A percentile compares a stretch with the other conserved stretches of the same genome.
phyloP scores from a whole-genome alignment of 2,888 invertebrate genomes.

The Synanthedon myopaeformis region DNA sequence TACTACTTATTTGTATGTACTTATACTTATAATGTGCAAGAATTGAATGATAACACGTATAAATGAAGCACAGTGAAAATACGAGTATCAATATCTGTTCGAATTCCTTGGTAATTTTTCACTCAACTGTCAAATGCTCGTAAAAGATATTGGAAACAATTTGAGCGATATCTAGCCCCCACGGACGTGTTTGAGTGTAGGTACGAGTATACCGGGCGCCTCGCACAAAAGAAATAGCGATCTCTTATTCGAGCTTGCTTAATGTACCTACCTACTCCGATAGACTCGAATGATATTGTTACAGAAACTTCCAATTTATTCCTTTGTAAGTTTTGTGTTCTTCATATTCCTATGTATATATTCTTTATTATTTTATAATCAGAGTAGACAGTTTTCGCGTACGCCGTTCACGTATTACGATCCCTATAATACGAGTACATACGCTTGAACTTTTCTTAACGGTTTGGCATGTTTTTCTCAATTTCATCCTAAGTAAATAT shows the following conservation, averaged over 20 bases:
- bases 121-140: conserved; percentile 55
- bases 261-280: conserved; percentile 9
- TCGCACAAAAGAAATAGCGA: conserved; percentile 30
- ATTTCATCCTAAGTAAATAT: conserved; percentile 27
- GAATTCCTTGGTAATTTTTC: conserved; percentile 49
- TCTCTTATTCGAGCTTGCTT: conserved; percentile 21
- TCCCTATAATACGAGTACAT: conserved; percentile 3
- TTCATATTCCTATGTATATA: conserved; percentile 1
- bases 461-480: conserved; percentile 12
- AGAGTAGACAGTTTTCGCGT: conserved; percentile 1
- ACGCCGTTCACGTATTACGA: conserved; percentile 2
- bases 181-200: conserved; percentile 25
- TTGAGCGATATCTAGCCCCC: conserved; percentile 50
- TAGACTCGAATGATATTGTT: conserved; percentile 16
- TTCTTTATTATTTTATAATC: conserved; percentile 1
- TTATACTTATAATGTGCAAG: not conserved
- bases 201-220: conserved; percentile 13
- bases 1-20: too few relatives aligned
- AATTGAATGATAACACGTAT: conserved; percentile 4
- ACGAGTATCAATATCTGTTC: conserved; percentile 30
- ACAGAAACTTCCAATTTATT: conserved; percentile 17
- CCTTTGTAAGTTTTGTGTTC: not conserved
- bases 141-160: conserved; percentile 65
- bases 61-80: conserved; percentile 36
- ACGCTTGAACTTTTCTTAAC: conserved; percentile 7